phyloP scores from a whole-genome alignment of 2,797 vertebrate genomes.

The Semotilus atromaculatus region DNA sequence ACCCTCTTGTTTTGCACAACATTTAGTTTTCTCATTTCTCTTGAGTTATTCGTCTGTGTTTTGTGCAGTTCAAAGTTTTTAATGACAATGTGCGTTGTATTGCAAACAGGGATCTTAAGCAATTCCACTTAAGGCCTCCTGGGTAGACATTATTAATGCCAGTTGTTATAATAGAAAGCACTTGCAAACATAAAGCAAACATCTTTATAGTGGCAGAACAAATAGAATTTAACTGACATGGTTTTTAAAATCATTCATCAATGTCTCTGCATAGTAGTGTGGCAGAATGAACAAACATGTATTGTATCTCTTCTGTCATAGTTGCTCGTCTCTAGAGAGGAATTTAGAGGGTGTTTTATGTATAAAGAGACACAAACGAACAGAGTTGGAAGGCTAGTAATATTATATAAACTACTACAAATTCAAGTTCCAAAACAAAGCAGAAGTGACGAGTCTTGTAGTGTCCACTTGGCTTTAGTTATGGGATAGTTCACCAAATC shows the following conservation, averaged over 20 bases:
- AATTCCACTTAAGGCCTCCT: background rate
- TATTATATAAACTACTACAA: slow-evolving; percentile 8
- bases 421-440: background rate
- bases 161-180: background rate
- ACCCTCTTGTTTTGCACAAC: background rate
- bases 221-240: background rate
- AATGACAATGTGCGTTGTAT: slow-evolving; percentile 20
- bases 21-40: background rate
- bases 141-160: slow-evolving; percentile 24
- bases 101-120: slow-evolving; percentile 18
- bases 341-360: background rate
- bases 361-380: slow-evolving; percentile 5
- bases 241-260: slow-evolving; percentile 14
- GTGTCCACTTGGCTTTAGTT: background rate
- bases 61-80: slow-evolving; percentile 2
- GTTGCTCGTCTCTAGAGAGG: background rate
- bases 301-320: background rate
- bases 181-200: background rate
- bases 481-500: background rate
- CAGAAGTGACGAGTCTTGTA: background rate
- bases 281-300: background rate
- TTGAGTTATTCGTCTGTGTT: background rate
- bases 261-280: background rate
- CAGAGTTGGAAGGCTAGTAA: background rate
- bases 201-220: slow-evolving; percentile 36